These are phyloP conservation scores for Hyalella azteca DNA, from an alignment of 2,888 invertebrate species.

Conservation along the genomic window DNA sequence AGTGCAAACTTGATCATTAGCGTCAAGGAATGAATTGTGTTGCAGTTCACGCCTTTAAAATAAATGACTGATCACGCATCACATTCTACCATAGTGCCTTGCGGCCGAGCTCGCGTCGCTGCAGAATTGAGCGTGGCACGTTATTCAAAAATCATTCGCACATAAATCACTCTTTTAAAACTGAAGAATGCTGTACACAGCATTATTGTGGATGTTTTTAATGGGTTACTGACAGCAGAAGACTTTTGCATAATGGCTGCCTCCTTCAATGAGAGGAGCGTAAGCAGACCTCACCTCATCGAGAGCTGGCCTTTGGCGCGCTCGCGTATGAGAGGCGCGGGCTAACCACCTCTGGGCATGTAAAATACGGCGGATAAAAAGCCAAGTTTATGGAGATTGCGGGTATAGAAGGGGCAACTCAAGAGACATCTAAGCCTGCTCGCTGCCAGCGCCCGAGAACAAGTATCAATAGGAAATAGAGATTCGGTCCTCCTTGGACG, in stretches of 20 bases:
- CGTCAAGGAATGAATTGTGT: no score
- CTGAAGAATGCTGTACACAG: not conserved
- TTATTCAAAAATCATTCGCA: not conserved
- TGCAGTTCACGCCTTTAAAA: no score
- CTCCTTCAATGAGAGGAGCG: not conserved
- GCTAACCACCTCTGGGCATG: conserved; percentile 5
- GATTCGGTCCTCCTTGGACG: not conserved
- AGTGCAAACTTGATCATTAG: no score
- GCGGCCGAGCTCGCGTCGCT: not conserved
- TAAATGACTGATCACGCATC: no score
- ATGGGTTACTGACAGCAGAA: conserved; percentile 24
- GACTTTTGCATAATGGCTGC: conserved; percentile 13
- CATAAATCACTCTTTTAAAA: not conserved
- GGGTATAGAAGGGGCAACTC: conserved; percentile 5
- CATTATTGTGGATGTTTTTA: conserved; percentile 17
- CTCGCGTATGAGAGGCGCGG: not conserved
- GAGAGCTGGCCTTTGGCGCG: not conserved
- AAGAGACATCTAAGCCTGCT: conserved; percentile 18
- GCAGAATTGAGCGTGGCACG: not conserved
- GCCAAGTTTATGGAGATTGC: conserved; percentile 17
- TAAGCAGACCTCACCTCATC: not conserved
- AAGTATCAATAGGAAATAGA: not conserved
- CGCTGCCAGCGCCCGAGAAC: not conserved
- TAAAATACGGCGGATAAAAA: conserved; percentile 24
- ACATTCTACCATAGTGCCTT: no score